Evolutionary conservation across 2,113 vertebrate genomes (phyloP).

Genomic region (Daboia siamensis): DNA sequence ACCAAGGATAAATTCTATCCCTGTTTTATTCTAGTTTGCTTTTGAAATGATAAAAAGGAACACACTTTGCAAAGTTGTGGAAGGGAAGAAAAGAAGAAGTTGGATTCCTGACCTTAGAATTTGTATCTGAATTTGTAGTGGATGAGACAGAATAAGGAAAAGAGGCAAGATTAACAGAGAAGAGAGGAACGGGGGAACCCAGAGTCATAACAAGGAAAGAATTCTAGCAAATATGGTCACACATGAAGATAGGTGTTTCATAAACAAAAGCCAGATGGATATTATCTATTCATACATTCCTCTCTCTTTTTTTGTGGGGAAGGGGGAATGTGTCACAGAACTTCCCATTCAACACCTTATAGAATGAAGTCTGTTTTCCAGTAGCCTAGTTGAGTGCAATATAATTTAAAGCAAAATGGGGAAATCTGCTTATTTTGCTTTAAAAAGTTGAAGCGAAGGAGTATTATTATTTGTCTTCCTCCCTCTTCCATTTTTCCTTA

Average conservation of each 20-base stretch:
- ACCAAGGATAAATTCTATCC: no score
- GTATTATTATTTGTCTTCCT: not conserved
- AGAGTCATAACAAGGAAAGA: not conserved
- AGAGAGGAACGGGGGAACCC: not conserved
- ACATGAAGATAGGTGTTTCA: not conserved
- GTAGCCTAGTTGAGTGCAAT: no score
- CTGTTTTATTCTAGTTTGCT: not conserved
- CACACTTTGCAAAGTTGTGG: not conserved
- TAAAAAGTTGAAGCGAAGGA: not conserved
- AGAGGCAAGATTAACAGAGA: not conserved
- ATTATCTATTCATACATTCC: not conserved
- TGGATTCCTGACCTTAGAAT: not conserved
- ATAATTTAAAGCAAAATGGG: not conserved
- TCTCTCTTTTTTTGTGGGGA: not conserved
- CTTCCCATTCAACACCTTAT: not conserved
- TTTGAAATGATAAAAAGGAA: not conserved
- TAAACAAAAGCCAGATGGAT: not conserved
- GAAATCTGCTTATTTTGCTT: not conserved
- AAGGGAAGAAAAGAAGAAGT: not conserved
- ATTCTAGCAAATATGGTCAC: not conserved
- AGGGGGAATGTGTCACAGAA: not conserved
- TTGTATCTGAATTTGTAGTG: not conserved
- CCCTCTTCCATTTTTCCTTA: not conserved
- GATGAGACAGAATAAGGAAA: not conserved
- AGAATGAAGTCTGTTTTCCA: not conserved